phyloP scores from a whole-genome alignment of 2,797 vertebrate genomes.

The Allobates femoralis region DNA sequence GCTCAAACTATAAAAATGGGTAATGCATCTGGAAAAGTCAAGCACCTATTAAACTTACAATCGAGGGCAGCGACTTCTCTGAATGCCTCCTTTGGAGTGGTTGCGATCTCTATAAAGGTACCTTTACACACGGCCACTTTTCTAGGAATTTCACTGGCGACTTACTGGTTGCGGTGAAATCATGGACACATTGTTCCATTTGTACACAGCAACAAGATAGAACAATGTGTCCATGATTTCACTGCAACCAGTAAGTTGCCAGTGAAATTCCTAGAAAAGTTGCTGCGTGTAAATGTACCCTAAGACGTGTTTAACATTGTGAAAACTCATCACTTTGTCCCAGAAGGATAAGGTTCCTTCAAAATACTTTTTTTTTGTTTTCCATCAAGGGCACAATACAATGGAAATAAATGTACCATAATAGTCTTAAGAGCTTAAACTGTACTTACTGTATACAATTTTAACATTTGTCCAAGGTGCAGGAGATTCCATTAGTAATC shows the following conservation, averaged over 20 bases:
- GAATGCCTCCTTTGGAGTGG: background rate
- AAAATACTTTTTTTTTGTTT: background rate
- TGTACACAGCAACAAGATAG: too few relatives aligned
- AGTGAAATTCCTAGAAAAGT: too few relatives aligned
- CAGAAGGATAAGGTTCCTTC: background rate
- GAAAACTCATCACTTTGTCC: background rate
- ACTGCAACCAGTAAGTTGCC: too few relatives aligned
- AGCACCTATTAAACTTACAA: background rate
- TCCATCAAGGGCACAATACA: background rate
- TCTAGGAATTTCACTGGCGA: too few relatives aligned
- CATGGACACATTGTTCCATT: too few relatives aligned
- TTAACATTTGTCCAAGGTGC: slow-evolving; percentile 92
- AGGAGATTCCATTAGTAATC: slow-evolving; percentile 88
- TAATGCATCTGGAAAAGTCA: background rate
- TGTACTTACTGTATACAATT: slow-evolving; percentile 94
- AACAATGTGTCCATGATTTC: too few relatives aligned
- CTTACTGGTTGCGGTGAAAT: too few relatives aligned
- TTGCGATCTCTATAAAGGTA: background rate
- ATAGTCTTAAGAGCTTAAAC: background rate
- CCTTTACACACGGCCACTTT: too few relatives aligned
- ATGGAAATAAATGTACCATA: background rate
- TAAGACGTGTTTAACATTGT: background rate
- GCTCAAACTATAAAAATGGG: background rate
- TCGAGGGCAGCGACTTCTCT: background rate
- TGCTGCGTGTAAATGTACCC: too few relatives aligned